These are phyloP conservation scores for Xiphophorus birchmanni DNA, from an alignment of 2,797 vertebrate species.

Conservation along the genomic window DNA sequence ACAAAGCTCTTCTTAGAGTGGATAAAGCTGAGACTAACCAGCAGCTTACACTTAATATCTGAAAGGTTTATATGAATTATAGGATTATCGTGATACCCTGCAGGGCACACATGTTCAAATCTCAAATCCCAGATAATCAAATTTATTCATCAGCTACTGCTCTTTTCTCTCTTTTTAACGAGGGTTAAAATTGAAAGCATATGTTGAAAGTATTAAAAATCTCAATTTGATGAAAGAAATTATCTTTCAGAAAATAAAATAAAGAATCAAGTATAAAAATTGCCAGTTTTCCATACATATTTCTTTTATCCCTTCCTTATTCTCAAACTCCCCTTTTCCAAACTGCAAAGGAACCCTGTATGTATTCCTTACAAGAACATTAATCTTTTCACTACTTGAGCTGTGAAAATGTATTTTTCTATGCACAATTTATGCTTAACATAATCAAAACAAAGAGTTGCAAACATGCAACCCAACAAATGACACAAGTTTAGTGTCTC, in stretches of 20 bases:
- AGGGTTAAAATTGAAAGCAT: not conserved
- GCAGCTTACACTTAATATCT: not conserved
- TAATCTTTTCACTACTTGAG: not conserved
- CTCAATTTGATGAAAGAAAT: not conserved
- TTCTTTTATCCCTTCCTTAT: not conserved
- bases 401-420: not conserved
- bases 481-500: not conserved
- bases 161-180: not conserved
- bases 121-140: not conserved
- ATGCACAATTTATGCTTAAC: not conserved
- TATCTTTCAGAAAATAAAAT: not conserved
- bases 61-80: not conserved
- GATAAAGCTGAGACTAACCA: not conserved
- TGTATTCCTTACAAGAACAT: not conserved
- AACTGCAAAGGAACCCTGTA: not conserved
- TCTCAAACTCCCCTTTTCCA: not conserved
- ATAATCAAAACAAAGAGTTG: not conserved
- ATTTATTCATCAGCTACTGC: not conserved
- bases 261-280: not conserved
- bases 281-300: not conserved
- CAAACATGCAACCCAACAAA: not conserved
- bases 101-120: not conserved
- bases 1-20: not conserved
- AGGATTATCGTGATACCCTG: conserved; percentile 3
- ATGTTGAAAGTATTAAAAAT: not conserved